These are phyloP conservation scores for Okapia johnstoni DNA, from an alignment of 2,113 vertebrate species.

Conservation along the genomic window DNA sequence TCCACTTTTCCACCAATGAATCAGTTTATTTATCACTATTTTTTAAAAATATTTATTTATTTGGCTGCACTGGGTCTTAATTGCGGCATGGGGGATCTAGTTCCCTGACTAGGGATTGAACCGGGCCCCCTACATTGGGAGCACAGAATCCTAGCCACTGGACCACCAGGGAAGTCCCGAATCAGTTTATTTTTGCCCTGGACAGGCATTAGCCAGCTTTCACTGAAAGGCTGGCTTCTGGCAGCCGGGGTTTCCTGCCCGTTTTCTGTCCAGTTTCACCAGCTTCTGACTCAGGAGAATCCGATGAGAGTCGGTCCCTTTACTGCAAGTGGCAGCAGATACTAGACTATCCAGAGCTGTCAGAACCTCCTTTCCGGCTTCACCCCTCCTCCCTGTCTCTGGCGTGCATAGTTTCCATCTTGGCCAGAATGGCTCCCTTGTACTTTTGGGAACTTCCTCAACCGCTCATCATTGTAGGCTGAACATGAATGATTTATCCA, in stretches of 20 bases:
- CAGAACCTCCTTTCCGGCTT: neutral
- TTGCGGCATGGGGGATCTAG: neutral
- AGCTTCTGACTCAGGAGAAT: neutral
- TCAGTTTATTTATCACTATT: neutral
- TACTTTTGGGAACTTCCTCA: conserved; percentile 29
- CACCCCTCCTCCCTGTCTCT: neutral
- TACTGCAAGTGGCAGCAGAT: neutral
- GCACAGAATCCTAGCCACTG: neutral
- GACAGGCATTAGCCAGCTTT: neutral
- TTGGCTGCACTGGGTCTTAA: neutral
- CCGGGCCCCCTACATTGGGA: neutral
- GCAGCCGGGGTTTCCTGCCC: neutral
- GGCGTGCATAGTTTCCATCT: neutral
- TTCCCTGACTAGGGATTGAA: neutral
- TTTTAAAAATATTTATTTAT: neutral
- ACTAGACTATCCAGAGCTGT: neutral
- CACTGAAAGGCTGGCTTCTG: neutral
- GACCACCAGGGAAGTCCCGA: neutral
- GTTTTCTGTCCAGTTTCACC: neutral
- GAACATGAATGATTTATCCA: conserved; percentile 30
- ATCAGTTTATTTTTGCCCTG: neutral
- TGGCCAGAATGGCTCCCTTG: neutral
- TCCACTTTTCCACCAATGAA: neutral
- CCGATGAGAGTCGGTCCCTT: neutral
- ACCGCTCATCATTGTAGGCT: neutral